These are phyloP conservation scores for Procambarus clarkii DNA, from an alignment of 1,140 invertebrate genomes.

Conservation along the genomic window DNA sequence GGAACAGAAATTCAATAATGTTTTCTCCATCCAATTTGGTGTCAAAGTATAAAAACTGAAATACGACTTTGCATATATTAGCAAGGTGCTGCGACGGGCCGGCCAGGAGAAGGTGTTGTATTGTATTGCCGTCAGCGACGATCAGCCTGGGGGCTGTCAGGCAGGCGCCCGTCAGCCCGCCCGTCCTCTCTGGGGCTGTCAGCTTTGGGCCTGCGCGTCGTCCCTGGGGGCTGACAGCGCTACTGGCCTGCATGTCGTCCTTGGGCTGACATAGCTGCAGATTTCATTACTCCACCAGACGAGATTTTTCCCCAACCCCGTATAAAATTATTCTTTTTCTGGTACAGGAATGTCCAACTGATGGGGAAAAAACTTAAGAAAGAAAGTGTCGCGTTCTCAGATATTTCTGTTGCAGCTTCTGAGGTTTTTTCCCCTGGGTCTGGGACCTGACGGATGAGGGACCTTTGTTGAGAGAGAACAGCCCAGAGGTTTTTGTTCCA, in stretches of 20 bases:
- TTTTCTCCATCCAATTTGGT: conserved; percentile 60
- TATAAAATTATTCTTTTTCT: neutral
- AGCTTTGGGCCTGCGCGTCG: too few relatives aligned
- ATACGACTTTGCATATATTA: conserved; percentile 54
- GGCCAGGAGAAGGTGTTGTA: conserved; percentile 17
- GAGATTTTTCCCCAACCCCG: conserved; percentile 14
- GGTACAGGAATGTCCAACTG: neutral
- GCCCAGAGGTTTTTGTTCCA: neutral
- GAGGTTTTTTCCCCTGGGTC: neutral
- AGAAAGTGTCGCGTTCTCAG: conserved; percentile 1
- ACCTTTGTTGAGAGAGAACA: conserved; percentile 7
- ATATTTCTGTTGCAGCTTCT: conserved; percentile 1
- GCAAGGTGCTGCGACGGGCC: neutral
- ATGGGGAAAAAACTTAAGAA: neutral
- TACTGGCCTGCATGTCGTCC: neutral
- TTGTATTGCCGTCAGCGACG: conserved; percentile 15
- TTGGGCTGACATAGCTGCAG: conserved; percentile 21
- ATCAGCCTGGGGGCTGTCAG: neutral
- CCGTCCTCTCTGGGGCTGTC: neutral
- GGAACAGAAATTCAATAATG: conserved; percentile 59
- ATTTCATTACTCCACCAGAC: conserved; percentile 36
- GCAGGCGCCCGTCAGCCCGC: too few relatives aligned
- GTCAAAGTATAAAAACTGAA: conserved; percentile 60
- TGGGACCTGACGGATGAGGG: conserved; percentile 6
- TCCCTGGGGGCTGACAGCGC: neutral